Evolutionary conservation across 2,113 vertebrate genomes (phyloP), one percentile per base, ranked within the genome.

Genomic region (Dromaius novaehollandiae): DNA sequence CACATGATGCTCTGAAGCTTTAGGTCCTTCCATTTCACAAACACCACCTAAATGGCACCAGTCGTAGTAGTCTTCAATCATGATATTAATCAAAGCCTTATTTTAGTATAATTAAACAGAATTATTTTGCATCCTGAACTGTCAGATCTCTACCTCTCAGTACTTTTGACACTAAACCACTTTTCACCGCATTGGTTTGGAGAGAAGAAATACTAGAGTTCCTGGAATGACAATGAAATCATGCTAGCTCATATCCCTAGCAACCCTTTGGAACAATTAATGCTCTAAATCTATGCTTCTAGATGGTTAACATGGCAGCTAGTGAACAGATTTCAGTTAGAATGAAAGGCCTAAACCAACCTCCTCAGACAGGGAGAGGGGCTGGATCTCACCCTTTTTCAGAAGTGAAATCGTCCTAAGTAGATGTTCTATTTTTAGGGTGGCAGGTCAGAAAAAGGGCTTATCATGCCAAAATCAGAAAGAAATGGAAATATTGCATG

Each of bases 41-140:
- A 32, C 46, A 86, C 42, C 50, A 86, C 7, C 38, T 34, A 92
- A 96, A 88, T 60, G 60, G 22, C 73, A 84, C 78, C 48, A 81
- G 26, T 86, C 76, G 48, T 6, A 55, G 74, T 4, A 2, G 38
- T 38, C 8, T 38, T 38, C 38, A 38, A 38, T 38, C 38, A 38
- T 38, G 38, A 38, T 63, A 91, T 90, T 80, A 83, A 88, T 88
- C 82, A 88, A 94, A 90, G 42, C 21, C n/a, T 46, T 50, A 88
- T 81, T 96, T 96, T 68, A 75, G 73, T 73, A 88, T 92, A 91
- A 81, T 88, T 84, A 71, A 81, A 56, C 56, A 86, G 76, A 86
- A 96, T 82, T 40, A 82, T 36, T 89, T 58, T 92, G 69, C 78
- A 95, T 93, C 53, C 83, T 80, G 66, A 91, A 77, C 82, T 95